Conservation (phyloP, 2,888 invertebrate species). For the Agrochola litura region DNA sequence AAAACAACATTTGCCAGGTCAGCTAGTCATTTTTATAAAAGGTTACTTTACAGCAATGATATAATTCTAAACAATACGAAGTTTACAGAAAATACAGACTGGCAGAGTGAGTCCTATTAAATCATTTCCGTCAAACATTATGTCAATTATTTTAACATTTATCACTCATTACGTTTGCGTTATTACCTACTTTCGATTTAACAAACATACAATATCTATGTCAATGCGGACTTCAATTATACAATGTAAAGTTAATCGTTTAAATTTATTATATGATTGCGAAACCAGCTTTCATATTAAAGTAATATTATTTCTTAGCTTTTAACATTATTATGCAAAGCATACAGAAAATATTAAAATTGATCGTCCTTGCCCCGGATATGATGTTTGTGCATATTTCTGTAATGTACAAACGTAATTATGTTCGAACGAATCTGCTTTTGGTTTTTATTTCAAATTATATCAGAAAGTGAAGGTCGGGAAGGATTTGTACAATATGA, state of each 20-base stretch:
- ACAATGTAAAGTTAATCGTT: slow-evolving; percentile 40
- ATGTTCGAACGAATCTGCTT: slow-evolving; percentile 18
- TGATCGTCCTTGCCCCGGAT: slow-evolving; percentile 61
- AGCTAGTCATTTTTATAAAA: background rate
- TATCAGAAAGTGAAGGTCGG: slow-evolving; percentile 59
- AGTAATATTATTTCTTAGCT: slow-evolving; percentile 39
- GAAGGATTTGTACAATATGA: slow-evolving; percentile 10
- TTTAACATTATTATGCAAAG: slow-evolving; percentile 52
- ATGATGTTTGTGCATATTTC: slow-evolving; percentile 26
- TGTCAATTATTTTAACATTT: slow-evolving; percentile 16
- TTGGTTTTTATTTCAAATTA: slow-evolving; percentile 42
- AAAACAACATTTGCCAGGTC: no score
- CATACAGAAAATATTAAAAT: slow-evolving; percentile 41
- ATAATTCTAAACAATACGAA: background rate
- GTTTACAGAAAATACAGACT: background rate
- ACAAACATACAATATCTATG: slow-evolving; percentile 11
- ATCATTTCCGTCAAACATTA: background rate
- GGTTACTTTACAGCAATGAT: background rate
- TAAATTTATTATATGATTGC: slow-evolving; percentile 46
- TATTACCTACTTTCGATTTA: background rate
- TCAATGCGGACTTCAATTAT: slow-evolving; percentile 38
- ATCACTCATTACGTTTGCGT: background rate
- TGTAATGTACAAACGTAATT: slow-evolving; percentile 42
- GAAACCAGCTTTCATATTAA: slow-evolving; percentile 54
- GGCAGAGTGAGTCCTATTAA: background rate